Evolutionary conservation across 2,888 invertebrate species (phyloP).

Genomic region (Caenorhabditis sp.): DNA sequence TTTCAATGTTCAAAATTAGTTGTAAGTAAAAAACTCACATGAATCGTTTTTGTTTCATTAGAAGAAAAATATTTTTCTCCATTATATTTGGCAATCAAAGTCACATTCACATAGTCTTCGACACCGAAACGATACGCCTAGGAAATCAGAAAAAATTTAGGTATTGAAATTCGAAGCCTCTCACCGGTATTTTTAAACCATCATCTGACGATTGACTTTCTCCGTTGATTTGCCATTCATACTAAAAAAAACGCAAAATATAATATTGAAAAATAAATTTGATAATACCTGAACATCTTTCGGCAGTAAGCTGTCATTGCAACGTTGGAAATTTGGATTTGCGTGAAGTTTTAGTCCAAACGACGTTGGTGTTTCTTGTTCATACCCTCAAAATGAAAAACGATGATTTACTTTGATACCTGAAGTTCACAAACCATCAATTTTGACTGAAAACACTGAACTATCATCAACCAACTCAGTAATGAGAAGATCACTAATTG

Average conservation of each 20-base stretch:
- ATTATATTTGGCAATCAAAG: conserved; percentile 25
- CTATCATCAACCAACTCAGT: conserved; percentile 24
- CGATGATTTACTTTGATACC: not conserved
- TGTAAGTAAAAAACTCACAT: conserved; percentile 9
- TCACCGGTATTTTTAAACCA: conserved; percentile 24
- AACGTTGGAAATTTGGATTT: conserved; percentile 29
- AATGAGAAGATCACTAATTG: conserved; percentile 19
- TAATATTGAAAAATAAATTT: not conserved
- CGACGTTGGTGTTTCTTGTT: conserved; percentile 34
- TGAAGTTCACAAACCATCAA: conserved; percentile 30
- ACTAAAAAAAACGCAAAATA: conserved; percentile 29
- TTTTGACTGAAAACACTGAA: conserved; percentile 23
- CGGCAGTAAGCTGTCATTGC: conserved; percentile 22
- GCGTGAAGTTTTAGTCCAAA: conserved; percentile 30
- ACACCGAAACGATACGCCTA: conserved; percentile 14
- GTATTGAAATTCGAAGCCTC: not conserved
- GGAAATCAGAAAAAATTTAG: not conserved
- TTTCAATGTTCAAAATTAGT: not conserved
- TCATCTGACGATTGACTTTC: conserved; percentile 22
- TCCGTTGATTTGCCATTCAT: conserved; percentile 40
- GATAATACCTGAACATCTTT: conserved; percentile 42
- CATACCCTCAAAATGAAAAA: conserved; percentile 9
- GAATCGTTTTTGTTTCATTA: conserved; percentile 24
- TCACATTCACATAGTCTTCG: conserved; percentile 28
- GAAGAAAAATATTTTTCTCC: conserved; percentile 25